Evolutionary conservation across 92 coral and sea anemone species (phyloP).

Genomic region (Galaxea fascicularis): DNA sequence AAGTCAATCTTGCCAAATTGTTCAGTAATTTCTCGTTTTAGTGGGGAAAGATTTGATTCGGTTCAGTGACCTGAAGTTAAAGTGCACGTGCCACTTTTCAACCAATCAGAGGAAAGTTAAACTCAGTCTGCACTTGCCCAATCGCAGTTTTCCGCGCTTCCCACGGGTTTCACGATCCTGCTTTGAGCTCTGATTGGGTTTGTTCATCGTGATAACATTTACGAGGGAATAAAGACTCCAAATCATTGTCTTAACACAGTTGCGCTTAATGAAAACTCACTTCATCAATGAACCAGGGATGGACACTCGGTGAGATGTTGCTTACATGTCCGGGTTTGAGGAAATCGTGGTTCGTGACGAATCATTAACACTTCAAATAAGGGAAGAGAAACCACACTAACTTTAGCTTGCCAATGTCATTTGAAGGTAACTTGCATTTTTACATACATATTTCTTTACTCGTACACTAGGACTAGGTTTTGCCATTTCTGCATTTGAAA

Average conservation of each 20-base stretch:
- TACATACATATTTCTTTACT: neutral
- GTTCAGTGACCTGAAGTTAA: too few species aligned
- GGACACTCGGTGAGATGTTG: too few species aligned
- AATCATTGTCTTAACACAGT: too few species aligned
- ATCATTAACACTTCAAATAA: neutral
- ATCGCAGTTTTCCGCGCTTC: neutral
- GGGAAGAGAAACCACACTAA: neutral
- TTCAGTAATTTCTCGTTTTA: constrained; percentile 63
- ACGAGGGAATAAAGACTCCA: too few species aligned
- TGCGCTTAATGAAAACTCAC: neutral
- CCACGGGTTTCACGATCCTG: neutral
- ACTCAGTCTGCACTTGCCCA: neutral
- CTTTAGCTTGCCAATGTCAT: neutral
- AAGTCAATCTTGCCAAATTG: constrained; percentile 89
- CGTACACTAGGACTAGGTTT: too few species aligned
- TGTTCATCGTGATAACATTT: too few species aligned
- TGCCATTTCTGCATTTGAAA: neutral
- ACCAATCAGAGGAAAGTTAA: neutral
- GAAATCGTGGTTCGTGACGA: too few species aligned
- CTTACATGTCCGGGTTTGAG: too few species aligned
- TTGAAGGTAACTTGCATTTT: neutral
- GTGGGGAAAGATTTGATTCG: neutral
- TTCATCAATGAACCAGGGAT: too few species aligned
- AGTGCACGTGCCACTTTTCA: too few species aligned
- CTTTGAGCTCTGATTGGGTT: neutral